Conservation (phyloP, 1,140 invertebrate genomes). For the Magallana angulata region DNA sequence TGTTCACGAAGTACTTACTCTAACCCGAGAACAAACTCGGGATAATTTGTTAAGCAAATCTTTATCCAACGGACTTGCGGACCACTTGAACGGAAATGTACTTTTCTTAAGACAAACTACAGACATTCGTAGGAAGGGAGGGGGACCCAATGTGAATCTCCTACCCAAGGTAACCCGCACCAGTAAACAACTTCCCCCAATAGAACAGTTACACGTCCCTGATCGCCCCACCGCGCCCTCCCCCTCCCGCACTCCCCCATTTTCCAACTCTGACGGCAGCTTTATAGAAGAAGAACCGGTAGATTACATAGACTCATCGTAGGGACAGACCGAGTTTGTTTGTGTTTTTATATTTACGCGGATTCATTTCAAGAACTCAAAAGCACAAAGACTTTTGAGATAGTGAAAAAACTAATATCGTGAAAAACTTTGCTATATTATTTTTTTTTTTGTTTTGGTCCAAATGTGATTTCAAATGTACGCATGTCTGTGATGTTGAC, state of each 20-base stretch:
- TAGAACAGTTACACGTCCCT: conserved; percentile 51
- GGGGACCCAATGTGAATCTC: neutral
- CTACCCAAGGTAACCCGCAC: neutral
- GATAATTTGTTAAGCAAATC: conserved; percentile 44
- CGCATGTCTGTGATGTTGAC: too few species aligned
- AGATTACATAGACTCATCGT: conserved; percentile 59
- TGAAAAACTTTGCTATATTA: too few species aligned
- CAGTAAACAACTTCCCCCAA: conserved; percentile 59
- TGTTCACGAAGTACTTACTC: conserved; percentile 46
- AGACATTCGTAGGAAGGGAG: conserved; percentile 9
- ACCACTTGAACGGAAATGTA: conserved; percentile 14
- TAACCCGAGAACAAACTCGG: conserved; percentile 46
- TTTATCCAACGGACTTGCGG: conserved; percentile 38
- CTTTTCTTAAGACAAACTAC: neutral
- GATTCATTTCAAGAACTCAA: too few species aligned
- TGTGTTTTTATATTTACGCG: too few species aligned
- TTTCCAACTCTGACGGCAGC: conserved; percentile 44
- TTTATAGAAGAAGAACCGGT: conserved; percentile 61
- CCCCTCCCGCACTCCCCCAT: conserved; percentile 58
- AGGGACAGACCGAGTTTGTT: neutral
- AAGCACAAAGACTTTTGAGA: too few species aligned
- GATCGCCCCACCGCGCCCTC: conserved; percentile 63
- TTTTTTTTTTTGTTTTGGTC: too few species aligned
- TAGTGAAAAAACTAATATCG: too few species aligned
- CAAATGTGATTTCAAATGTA: too few species aligned